These are phyloP conservation scores for Virgularia gustaviana DNA, from an alignment of 92 coral and sea anemone genomes.

Conservation along the genomic window DNA sequence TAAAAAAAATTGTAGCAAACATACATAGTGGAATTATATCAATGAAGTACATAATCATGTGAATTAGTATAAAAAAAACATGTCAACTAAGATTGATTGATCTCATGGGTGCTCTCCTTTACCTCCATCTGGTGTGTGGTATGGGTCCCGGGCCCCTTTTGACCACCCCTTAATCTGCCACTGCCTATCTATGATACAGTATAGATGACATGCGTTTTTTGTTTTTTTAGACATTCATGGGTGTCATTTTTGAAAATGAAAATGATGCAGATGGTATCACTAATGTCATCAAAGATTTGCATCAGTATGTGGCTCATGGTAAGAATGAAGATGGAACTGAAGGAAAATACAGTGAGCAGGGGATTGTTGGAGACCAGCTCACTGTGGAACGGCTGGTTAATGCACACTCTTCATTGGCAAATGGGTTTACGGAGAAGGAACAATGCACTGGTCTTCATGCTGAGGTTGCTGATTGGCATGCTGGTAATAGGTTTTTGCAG, in stretches of 20 bases:
- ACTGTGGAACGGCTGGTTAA: conserved; percentile 58
- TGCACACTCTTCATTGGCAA: conserved; percentile 56
- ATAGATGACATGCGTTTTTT: background rate
- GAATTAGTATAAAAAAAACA: too few relatives aligned
- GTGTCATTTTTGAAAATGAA: conserved; percentile 63
- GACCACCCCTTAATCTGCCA: background rate
- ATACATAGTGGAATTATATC: too few relatives aligned
- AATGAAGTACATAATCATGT: too few relatives aligned
- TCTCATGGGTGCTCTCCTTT: too few relatives aligned
- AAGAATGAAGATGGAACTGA: conserved; percentile 41
- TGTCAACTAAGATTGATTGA: too few relatives aligned
- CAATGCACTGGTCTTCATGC: conserved; percentile 46
- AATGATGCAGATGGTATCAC: conserved; percentile 65
- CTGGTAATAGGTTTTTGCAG: conserved; percentile 58
- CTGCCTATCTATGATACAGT: background rate
- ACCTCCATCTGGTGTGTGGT: too few relatives aligned
- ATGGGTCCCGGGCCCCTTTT: too few relatives aligned
- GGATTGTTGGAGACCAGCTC: conserved; percentile 60
- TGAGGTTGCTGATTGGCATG: conserved; percentile 61
- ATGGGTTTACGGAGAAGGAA: conserved; percentile 59
- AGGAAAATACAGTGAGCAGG: conserved; percentile 47
- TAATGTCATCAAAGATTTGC: conserved; percentile 44
- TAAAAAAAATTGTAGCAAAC: background rate
- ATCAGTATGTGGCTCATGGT: conserved; percentile 58
- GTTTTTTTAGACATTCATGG: conserved; percentile 54